phyloP scores from a whole-genome alignment of 2,888 invertebrate species.

The Malthinus flaveolus region DNA sequence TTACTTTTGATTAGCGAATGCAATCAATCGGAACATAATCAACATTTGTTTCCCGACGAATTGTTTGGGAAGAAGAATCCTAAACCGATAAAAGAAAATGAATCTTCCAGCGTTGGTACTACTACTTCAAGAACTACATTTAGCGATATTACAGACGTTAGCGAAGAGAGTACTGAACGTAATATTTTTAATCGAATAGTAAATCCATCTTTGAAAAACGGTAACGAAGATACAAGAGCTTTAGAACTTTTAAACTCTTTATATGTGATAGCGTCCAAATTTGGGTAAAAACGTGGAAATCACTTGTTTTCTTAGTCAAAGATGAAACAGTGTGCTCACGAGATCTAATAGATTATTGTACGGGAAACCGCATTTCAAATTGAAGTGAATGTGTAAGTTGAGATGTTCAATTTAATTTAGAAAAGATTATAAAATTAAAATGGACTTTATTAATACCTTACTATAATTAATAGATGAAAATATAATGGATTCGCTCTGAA shows the following conservation, averaged over 20 bases:
- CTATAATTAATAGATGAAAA: too few species aligned
- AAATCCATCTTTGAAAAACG: slow-evolving; percentile 43
- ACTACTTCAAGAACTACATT: background rate
- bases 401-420: too few species aligned
- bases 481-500: too few species aligned
- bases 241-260: slow-evolving; percentile 81
- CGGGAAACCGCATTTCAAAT: too few species aligned
- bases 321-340: slow-evolving; percentile 18
- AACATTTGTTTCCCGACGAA: background rate
- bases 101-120: too few species aligned
- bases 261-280: slow-evolving; percentile 82
- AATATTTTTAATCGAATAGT: slow-evolving; percentile 31
- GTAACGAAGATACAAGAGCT: slow-evolving; percentile 73
- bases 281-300: slow-evolving; percentile 62
- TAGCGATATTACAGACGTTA: background rate
- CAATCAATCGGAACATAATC: slow-evolving; percentile 57
- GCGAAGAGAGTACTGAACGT: slow-evolving; percentile 18
- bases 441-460: too few species aligned
- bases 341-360: background rate
- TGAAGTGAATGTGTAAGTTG: too few species aligned
- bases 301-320: background rate
- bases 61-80: background rate
- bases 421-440: too few species aligned
- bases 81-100: background rate
- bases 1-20: slow-evolving; percentile 78